Conservation (phyloP, 2,888 invertebrate genomes). For the Nysson spinosus region DNA sequence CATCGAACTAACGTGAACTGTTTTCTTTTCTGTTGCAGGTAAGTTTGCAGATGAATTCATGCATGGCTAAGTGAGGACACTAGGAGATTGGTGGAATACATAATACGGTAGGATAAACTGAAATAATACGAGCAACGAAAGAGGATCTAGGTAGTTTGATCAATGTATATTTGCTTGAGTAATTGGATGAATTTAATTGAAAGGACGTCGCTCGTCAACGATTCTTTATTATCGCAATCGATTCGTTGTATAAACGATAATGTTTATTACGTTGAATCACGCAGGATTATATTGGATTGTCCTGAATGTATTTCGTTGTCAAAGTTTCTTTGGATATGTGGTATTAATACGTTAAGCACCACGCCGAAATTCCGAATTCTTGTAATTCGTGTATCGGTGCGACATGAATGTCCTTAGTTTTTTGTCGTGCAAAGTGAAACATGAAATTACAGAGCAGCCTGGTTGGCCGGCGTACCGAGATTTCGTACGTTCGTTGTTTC, state of each 20-base stretch:
- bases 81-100: constrained; percentile 12
- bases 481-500: constrained; percentile 54
- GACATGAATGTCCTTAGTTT: constrained; percentile 30
- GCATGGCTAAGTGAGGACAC: neutral
- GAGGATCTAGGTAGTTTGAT: constrained; percentile 5
- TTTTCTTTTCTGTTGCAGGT: constrained; percentile 66
- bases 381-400: neutral
- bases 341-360: too few species aligned
- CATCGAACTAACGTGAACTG: constrained; percentile 48
- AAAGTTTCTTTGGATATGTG: too few species aligned
- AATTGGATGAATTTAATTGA: too few species aligned
- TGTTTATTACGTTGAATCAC: too few species aligned
- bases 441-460: constrained; percentile 25
- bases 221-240: too few species aligned
- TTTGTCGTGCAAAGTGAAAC: constrained; percentile 42
- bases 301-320: too few species aligned
- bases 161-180: too few species aligned
- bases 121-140: constrained; percentile 27
- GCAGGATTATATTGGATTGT: too few species aligned
- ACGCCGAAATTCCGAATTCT: too few species aligned
- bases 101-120: constrained; percentile 31
- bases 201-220: too few species aligned
- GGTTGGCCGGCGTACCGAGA: constrained; percentile 33
- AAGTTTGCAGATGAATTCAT: constrained; percentile 48
- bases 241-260: too few species aligned